phyloP scores from a whole-genome alignment of 2,113 vertebrate genomes.

The Sialia sialis region DNA sequence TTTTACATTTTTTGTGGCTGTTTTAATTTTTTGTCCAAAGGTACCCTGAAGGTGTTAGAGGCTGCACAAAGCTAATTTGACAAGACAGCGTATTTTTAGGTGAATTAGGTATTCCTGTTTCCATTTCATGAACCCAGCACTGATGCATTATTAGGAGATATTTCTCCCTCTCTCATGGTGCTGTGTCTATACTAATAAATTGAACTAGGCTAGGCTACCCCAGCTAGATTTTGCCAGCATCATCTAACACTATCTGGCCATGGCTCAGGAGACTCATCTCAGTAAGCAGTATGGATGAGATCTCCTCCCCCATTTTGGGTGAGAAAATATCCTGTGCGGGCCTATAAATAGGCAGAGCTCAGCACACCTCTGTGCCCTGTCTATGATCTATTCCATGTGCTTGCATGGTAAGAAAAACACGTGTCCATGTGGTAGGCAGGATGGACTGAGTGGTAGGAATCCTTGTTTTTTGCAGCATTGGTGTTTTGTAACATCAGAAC shows the following conservation, averaged over 20 bases:
- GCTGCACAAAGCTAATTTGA: not conserved
- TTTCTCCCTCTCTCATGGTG: not conserved
- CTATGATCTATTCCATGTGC: fast-evolving
- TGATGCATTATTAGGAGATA: not conserved
- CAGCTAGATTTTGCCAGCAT: not conserved
- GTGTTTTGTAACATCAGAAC: not conserved
- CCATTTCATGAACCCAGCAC: not conserved
- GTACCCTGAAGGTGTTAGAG: not conserved
- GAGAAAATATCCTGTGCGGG: fast-evolving
- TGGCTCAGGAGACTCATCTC: not conserved
- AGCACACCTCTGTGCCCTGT: not conserved
- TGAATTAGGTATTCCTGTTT: not conserved
- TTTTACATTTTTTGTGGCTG: not conserved
- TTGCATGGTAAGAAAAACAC: not conserved
- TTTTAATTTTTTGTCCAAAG: not conserved
- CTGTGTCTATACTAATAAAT: not conserved
- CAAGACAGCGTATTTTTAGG: not conserved
- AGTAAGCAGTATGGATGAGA: not conserved
- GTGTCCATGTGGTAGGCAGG: not conserved
- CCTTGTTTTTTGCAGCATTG: not conserved
- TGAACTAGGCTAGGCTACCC: not conserved
- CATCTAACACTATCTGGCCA: not conserved
- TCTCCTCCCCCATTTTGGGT: not conserved
- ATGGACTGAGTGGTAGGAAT: not conserved
- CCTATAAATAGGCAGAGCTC: not conserved